A percentile compares a stretch with the other conserved stretches of the same genome.
phyloP scores from a whole-genome alignment of 2,797 vertebrate genomes.

The Acanthurus leucopareius region DNA sequence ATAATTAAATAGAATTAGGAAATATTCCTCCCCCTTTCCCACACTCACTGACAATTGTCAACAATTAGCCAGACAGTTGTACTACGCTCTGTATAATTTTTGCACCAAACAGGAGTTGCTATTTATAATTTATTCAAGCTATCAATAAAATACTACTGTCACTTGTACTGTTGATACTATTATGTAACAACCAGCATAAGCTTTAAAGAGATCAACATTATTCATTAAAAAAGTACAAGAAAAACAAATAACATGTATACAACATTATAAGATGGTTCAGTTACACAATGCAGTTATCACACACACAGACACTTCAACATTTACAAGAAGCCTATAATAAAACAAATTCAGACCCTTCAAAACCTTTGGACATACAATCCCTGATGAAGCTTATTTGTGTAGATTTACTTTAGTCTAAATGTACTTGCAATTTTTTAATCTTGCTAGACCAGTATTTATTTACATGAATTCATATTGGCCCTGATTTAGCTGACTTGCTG shows the following conservation, averaged over 20 bases:
- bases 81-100: background rate
- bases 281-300: background rate
- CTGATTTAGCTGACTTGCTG: too few relatives aligned
- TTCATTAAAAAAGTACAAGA: background rate
- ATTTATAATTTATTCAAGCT: background rate
- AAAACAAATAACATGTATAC: background rate
- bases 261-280: background rate
- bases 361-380: too few relatives aligned
- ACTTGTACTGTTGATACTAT: too few relatives aligned
- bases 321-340: background rate
- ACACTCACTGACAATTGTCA: conserved; percentile 21
- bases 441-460: too few relatives aligned
- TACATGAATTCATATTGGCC: too few relatives aligned
- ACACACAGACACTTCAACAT: background rate
- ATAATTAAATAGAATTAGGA: conserved; percentile 38
- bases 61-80: conserved; percentile 12
- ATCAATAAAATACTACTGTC: background rate
- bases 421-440: too few relatives aligned
- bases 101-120: background rate
- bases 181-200: too few relatives aligned
- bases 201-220: background rate
- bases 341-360: too few relatives aligned
- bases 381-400: too few relatives aligned
- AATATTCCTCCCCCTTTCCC: background rate
- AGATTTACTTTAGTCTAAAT: too few relatives aligned